Base-by-base conservation (phyloP, 2,888 invertebrate species). In the Pelosia muscerda region DNA sequence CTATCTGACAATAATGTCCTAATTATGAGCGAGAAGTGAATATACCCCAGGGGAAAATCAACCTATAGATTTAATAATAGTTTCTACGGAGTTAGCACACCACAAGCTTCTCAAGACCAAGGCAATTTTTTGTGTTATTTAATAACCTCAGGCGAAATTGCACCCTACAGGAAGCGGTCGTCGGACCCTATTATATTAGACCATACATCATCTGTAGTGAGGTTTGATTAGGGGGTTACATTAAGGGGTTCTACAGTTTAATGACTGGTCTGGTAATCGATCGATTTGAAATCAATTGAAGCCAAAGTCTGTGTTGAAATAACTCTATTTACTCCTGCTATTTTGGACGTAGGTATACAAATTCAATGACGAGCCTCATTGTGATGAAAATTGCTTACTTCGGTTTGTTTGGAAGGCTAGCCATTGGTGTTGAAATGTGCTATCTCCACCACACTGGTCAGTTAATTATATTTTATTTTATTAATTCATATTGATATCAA, bases 181-280 rank as follows among this genome's bases (percentile, higher is more conserved):
- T 25, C 53, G 53, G 58, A 67, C 68, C 68, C 68, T 28, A 67
- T 63, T 59, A 61, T 42, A 59, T 59, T 58, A 55, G 63, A 62
- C 65, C 58, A 65, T 69, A 65, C 69, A 62, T 69, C 68, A 69
- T 69, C 62, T 69, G 65, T 69, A 58, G 58, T 65, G 53, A 53
- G 54, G 54, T 60, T 34, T 65, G 57, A 62, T 65, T 65, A 53
- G 57, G 65, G 69, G 68, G 63, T 59, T 42, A 58, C 23, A 54
- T 63, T 67, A 63, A 31, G 26, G 68, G 68, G 66, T 54, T 34
- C 59, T 19, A 26, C 19, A 19, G 22, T 55, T 53, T 68, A 68
- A 68, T 68, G 59, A 68, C 55, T 9, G 63, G 11, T 68, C 34
- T 31, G 54, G 28, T 23, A 58, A 63, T 59, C 68, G 63, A 68